A percentile compares a stretch with the other conserved stretches of the same genome.
Conservation (phyloP, 2,888 invertebrate genomes). For the Luperina testacea region DNA sequence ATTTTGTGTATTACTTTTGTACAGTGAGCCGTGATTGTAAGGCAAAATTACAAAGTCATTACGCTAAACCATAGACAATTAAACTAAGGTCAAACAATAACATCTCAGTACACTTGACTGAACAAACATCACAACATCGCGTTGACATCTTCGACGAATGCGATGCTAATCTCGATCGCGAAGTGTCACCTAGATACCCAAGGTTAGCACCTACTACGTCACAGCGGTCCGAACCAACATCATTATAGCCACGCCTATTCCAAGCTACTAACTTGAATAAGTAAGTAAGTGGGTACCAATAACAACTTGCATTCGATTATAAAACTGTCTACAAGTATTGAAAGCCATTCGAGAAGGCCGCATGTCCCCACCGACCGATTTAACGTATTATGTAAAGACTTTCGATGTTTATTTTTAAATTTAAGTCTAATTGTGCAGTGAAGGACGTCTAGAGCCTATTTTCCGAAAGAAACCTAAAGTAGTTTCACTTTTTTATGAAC, state of each 20-base stretch:
- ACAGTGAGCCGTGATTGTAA: not conserved
- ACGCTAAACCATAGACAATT: not conserved
- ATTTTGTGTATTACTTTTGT: not conserved
- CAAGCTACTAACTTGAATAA: conserved; percentile 62
- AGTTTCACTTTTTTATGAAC: conserved; percentile 57
- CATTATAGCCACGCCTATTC: conserved; percentile 75
- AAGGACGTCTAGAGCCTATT: conserved; percentile 60
- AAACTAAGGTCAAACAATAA: conserved; percentile 3
- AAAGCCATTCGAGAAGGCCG: conserved; percentile 72
- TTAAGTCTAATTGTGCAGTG: conserved; percentile 47
- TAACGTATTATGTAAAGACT: conserved; percentile 56
- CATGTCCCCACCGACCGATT: conserved; percentile 57
- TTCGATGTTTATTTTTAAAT: conserved; percentile 55
- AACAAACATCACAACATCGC: conserved; percentile 42
- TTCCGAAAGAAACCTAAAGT: conserved; percentile 49
- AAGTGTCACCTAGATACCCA: conserved; percentile 79
- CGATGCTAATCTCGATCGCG: conserved; percentile 46
- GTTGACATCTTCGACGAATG: conserved; percentile 54
- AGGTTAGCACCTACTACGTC: conserved; percentile 71
- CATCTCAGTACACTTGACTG: conserved; percentile 33
- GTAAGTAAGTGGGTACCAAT: conserved; percentile 9
- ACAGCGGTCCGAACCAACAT: conserved; percentile 55
- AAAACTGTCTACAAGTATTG: conserved; percentile 74
- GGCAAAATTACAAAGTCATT: not conserved
- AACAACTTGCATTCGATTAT: conserved; percentile 77